phyloP scores from a whole-genome alignment of 2,797 vertebrate genomes.

The Macroramphosus scolopax region DNA sequence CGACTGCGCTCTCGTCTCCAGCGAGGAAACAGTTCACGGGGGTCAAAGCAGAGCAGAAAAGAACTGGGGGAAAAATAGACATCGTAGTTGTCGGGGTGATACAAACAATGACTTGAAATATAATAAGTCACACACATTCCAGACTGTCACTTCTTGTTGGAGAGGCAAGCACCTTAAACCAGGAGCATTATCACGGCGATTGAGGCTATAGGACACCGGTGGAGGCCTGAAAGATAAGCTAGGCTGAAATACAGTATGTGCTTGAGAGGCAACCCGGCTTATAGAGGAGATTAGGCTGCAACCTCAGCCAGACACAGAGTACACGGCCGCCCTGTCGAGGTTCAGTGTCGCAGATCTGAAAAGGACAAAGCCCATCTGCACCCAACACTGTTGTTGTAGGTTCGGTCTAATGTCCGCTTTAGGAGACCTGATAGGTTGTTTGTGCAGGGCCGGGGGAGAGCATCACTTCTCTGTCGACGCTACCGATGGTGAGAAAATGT shows the following conservation, averaged over 20 bases:
- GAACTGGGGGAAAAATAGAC: neutral
- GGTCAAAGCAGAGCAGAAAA: slow-evolving; percentile 15
- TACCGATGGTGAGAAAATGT: slow-evolving; percentile 11
- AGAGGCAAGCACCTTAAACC: slow-evolving; percentile 47
- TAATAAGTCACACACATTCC: slow-evolving; percentile 2
- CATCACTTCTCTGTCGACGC: slow-evolving; percentile 39
- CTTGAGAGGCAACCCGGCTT: slow-evolving; percentile 42
- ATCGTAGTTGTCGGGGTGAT: slow-evolving; percentile 17
- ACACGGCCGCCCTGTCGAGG: slow-evolving; percentile 37
- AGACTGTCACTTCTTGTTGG: slow-evolving; percentile 27
- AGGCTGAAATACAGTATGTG: slow-evolving; percentile 62
- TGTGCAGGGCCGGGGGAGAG: slow-evolving; percentile 5
- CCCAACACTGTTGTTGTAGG: slow-evolving; percentile 34
- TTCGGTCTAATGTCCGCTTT: slow-evolving; percentile 27
- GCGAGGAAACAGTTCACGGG: slow-evolving; percentile 21
- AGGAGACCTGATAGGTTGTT: slow-evolving; percentile 35
- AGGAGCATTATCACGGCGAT: slow-evolving; percentile 28
- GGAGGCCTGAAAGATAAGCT: slow-evolving; percentile 56
- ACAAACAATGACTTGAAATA: slow-evolving; percentile 24
- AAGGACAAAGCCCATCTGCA: slow-evolving; percentile 49
- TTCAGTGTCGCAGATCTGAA: slow-evolving; percentile 49
- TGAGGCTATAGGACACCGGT: slow-evolving; percentile 47
- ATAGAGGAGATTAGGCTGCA: slow-evolving; percentile 48
- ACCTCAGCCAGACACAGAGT: slow-evolving; percentile 34
- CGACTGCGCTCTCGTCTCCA: slow-evolving; percentile 12